Conservation (phyloP, 92 coral and sea anemone genomes). For the Umimayanthus chanpuru region DNA sequence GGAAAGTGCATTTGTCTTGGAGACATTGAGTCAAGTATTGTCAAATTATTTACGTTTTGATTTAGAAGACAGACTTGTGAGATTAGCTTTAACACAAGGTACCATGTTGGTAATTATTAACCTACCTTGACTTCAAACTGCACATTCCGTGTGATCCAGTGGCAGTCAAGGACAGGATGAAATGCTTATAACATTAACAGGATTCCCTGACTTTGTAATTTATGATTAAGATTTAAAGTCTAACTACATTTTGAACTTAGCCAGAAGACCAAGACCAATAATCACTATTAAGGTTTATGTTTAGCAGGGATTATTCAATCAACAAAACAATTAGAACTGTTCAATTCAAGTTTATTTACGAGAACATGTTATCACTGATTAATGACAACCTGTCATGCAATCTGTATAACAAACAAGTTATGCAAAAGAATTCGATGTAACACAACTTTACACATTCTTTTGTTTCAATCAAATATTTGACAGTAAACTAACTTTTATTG, state of each 20-base stretch:
- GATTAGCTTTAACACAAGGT: not conserved
- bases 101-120: not conserved
- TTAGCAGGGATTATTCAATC: not conserved
- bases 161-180: not conserved
- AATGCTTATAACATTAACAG: not conserved
- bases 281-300: not conserved
- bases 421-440: not conserved
- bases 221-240: not conserved
- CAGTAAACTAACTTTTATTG: not conserved
- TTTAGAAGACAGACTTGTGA: not conserved
- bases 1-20: not conserved
- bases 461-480: not conserved
- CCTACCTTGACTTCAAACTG: constrained; percentile 1
- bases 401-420: not conserved
- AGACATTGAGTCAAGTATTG: not conserved
- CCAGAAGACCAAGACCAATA: not conserved
- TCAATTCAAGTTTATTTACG: not conserved
- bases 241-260: not conserved
- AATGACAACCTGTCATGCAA: not conserved
- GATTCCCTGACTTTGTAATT: not conserved
- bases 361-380: not conserved
- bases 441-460: not conserved
- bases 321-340: constrained; percentile 18
- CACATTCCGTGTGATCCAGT: not conserved
- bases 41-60: no score